phyloP scores from a whole-genome alignment of 2,888 invertebrate species.

The Apamea sordens region DNA sequence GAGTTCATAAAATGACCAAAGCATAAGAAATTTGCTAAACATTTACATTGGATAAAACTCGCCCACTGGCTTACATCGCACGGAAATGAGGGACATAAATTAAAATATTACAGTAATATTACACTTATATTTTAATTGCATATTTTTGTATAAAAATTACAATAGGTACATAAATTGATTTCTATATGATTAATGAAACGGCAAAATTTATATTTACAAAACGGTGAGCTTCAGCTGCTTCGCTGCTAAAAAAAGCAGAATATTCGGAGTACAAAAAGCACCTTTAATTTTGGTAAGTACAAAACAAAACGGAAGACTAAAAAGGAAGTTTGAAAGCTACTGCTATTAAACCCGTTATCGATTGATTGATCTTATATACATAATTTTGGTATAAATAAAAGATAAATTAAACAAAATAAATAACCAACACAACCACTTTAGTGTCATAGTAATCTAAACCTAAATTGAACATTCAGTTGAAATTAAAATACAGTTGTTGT shows the following conservation, averaged over 20 bases:
- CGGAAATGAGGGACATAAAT: slow-evolving; percentile 9
- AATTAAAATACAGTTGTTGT: slow-evolving; percentile 77
- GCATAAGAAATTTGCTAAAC: not conserved
- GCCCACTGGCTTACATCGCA: not conserved
- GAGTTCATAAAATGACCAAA: not conserved
- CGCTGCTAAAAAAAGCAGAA: slow-evolving; percentile 71
- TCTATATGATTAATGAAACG: slow-evolving; percentile 81
- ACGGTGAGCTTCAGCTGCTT: slow-evolving; percentile 82
- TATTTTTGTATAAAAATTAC: slow-evolving; percentile 90
- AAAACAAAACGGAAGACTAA: slow-evolving; percentile 86
- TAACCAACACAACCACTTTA: slow-evolving; percentile 89
- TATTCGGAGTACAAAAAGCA: slow-evolving; percentile 77
- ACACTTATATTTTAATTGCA: slow-evolving; percentile 86
- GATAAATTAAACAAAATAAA: slow-evolving; percentile 89
- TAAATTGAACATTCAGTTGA: slow-evolving; percentile 78
- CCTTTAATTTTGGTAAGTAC: slow-evolving; percentile 86
- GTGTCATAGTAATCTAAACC: slow-evolving; percentile 79
- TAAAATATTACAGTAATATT: slow-evolving; percentile 61
- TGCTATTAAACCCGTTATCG: slow-evolving; percentile 83
- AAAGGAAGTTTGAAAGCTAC: slow-evolving; percentile 81
- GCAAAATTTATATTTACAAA: slow-evolving; percentile 84
- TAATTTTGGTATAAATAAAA: slow-evolving; percentile 87
- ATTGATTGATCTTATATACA: slow-evolving; percentile 79
- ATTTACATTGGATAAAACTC: not conserved
- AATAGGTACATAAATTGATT: slow-evolving; percentile 87